Base-by-base conservation (phyloP, 2,888 invertebrate genomes). In the Theodoxus fluviatilis region DNA sequence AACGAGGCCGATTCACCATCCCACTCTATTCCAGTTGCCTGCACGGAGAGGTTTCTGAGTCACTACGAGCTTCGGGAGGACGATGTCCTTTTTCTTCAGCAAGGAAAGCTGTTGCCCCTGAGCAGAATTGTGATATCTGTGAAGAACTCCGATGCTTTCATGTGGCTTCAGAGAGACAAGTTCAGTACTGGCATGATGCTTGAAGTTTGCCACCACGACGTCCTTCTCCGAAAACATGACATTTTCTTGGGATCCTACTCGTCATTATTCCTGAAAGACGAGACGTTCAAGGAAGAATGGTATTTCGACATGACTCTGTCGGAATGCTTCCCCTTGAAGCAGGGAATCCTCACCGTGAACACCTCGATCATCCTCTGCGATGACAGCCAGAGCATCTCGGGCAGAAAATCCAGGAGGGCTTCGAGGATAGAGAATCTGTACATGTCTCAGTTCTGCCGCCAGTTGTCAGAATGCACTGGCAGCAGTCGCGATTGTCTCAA, bases 311-410 rank as follows among this genome's bases (percentile, higher is more conserved):
- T 82, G 63, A 76, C 74, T 73, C 76, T 79, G 0, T 74, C 81
- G 12, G 82, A 82, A 68, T 82, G 81, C 73, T 76, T 77, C 25
- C 84, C 84, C 7, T 73, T 84, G 35, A 72, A 79, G 35, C 79
- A 81, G 40, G 84, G 83, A 1, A 43, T 77, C 15, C 71, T 84
- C 33, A 77, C 80, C 6, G 71, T 72, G 4, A 75, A 75, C 22
- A 82, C 84, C 38, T 82, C 82, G 68, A 72, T 84, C 12, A 75
- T 83, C 18, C 67, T 82, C 15, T 79, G 77, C n/a, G 80, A 74
- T 71, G 77, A 76, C 31, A 73, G 73, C 15, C 70, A 70, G n/a
- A 57, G n/a, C n/a, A n/a, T n/a, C n/a, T n/a, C n/a, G n/a, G n/a
- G n/a, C n/a, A n/a, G n/a, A n/a, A n/a, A n/a, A n/a, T n/a, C n/a